Evolutionary conservation across 1,140 invertebrate species (phyloP), one percentile per base, ranked within the genome.

Genomic region (Aphelenchoides avenae): DNA sequence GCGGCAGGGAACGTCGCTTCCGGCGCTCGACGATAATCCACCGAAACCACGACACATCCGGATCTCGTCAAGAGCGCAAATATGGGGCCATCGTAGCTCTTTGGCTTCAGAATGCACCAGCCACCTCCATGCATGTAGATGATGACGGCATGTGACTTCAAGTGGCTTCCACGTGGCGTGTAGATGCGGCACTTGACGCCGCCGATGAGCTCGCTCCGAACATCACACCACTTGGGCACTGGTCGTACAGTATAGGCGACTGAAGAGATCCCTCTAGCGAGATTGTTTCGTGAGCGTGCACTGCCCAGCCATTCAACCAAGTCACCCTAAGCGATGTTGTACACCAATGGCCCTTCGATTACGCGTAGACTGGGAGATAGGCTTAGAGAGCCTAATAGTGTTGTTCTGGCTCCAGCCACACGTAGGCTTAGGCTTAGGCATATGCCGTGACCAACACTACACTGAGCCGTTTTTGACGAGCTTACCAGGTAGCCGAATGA

Each of bases 91-190:
- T 75, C 73, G 40, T 73, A 73, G 29, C n/a, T 11, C 65, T 73
- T 52, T 18, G 56, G 55, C 39, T 36, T 57, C 60, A 53, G 55
- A 22, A 68, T 72, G 47, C 64, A 72, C 66, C 61, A 77, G 24
- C 71, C 71, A 30, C 71, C 71, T 15, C 71, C 71, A 57, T 75
- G 72, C 29, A 75, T 77, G 41, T 66, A 75, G n/a, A 75, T 47
- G 22, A 75, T 34, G 13, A 48, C 52, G 15, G 54, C 57, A 31
- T 77, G 52, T n/a, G 56, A 52, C 7, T 50, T 61, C 33, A 49
- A 49, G 30, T 15, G 42, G 31, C 50, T 29, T n/a, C 60, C 55
- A 15, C 49, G 13, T 11, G 72, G 72, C 5, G 55, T 5, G 53
- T 75, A 75, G 26, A 75, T 44, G 18, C 73, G 52, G 50, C 74